Evolutionary conservation across 2,797 vertebrate species (phyloP).

Genomic region (Xenops minutus): DNA sequence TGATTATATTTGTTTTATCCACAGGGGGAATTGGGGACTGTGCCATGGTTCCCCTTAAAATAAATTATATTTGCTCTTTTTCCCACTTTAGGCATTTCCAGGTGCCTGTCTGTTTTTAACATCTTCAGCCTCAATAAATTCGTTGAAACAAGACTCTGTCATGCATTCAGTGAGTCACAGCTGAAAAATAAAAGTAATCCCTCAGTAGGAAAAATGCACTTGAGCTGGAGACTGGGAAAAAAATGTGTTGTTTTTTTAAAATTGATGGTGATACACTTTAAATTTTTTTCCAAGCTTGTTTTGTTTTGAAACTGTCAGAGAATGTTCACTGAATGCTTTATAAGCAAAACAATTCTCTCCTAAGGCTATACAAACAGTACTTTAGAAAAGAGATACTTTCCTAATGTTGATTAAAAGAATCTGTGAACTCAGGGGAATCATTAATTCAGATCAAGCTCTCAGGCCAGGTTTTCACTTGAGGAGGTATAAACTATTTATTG

Average conservation of each 20-base stretch:
- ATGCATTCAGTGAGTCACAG: conserved; percentile 33
- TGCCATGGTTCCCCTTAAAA: conserved; percentile 23
- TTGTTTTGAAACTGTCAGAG: conserved; percentile 5
- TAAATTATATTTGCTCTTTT: conserved; percentile 11
- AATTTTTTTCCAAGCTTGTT: not conserved
- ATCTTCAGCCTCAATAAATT: conserved; percentile 53
- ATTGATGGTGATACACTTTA: not conserved
- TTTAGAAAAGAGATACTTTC: not conserved
- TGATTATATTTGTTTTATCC: not conserved
- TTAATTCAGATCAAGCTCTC: not conserved
- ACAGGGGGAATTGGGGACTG: not conserved
- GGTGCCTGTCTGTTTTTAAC: conserved; percentile 50
- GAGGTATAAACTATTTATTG: not conserved
- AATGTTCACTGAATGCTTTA: not conserved
- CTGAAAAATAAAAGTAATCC: conserved; percentile 39
- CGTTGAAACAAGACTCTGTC: conserved; percentile 46
- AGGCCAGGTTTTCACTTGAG: not conserved
- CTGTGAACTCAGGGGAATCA: not conserved
- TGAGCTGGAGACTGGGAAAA: not conserved
- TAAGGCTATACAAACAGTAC: not conserved
- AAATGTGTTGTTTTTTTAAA: not conserved
- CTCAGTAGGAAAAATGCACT: conserved; percentile 6
- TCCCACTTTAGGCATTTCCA: conserved; percentile 13
- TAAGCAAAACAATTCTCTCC: not conserved
- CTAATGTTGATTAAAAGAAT: conserved; percentile 3